Evolutionary conservation across 2,113 vertebrate species (phyloP), one percentile per base, ranked within the genome.

Genomic region (Lophochroa leadbeateri): DNA sequence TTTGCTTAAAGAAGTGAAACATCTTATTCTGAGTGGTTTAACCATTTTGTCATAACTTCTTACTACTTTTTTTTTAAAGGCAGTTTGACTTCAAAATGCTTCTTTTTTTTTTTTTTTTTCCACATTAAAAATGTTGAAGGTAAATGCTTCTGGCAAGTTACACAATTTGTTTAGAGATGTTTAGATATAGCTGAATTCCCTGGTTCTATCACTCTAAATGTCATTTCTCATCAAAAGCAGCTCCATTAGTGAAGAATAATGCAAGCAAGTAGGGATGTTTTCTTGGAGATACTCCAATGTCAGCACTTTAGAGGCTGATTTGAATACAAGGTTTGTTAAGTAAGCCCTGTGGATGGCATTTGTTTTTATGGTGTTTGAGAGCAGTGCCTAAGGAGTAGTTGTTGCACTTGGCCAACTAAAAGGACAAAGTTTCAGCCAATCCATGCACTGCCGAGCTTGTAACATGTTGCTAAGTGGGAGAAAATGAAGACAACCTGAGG

Each of bases 371-470:
- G 13, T n/a, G 28, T 53, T 88, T 49, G 53, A 90, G 53, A 86
- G 25, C 28, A 33, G 17, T 37, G 37, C 44, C 37, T 31, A 19
- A 90, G 28, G 31, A 81, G 46, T 17, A 49, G 63, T 19, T 86
- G 53, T 71, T 82, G 52, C 20, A 29, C 11, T 71, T 90, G 41
- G 33, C 9, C 29, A 60, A 7, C 10, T 55, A 5, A 46, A 79
- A 88, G 41, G 29, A 47, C 23, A 39, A 90, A 85, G 75, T 7
- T 75, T 27, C 47, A 64, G 57, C 15, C 9, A 5, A 14, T 46
- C 23, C 5, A 18, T 17, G 21, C 12, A 3, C 58, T 0, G 0
- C 37, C 9, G 43, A 52, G 8, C 35, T 65, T 29, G 24, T 76
- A 29, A 7, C 15, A 4, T 24, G 15, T 65, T 69, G 39, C 31